Evolutionary conservation across 2,797 vertebrate species (phyloP), one percentile per base, ranked within the genome.

Genomic region (Arnoldichthys spilopterus): DNA sequence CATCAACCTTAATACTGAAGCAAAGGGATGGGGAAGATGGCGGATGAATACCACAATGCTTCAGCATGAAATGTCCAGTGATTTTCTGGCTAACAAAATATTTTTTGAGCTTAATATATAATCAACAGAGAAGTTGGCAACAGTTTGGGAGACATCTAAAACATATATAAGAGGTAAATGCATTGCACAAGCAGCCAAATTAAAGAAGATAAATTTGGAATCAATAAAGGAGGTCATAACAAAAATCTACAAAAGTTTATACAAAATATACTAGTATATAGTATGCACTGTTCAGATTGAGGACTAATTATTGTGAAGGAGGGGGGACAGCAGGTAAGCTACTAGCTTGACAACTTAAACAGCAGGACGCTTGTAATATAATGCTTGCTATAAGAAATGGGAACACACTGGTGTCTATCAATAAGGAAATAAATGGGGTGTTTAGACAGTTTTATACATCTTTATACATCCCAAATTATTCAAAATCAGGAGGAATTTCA

Each of bases 81-180:
- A 34, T 0, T 15, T 8, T 20, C 3, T 56, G 18, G 40, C 66
- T 9, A 16, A 77, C 3, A 62, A 82, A 11, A 43, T 32, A 51
- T 77, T 80, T 58, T 73, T 83, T 43, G 7, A 73, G 49, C 69
- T 73, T 0, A 80, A 73, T 53, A n/a, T 37, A 24, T 62, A 69
- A 4, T 24, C 22, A 4, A 82, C 76, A 26, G 76, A 72, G 6
- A 66, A 63, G 20, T 26, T 75, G 4, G 11, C 40, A 0, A 56
- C 43, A 7, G 79, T 79, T 0, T 82, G 73, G 83, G 72, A 79
- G 18, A 68, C 79, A 16, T 73, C 74, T 1, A 83, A 83, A 4
- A 71, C 82, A 28, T 83, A 58, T 34, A 34, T 71, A 2, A 84
- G 82, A 32, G 72, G 58, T 0, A 74, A 56, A 62, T 34, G 51